Evolutionary conservation across 2,797 vertebrate species (phyloP), one percentile per base, ranked within the genome.

Genomic region (Mormyrops boulengeri): DNA sequence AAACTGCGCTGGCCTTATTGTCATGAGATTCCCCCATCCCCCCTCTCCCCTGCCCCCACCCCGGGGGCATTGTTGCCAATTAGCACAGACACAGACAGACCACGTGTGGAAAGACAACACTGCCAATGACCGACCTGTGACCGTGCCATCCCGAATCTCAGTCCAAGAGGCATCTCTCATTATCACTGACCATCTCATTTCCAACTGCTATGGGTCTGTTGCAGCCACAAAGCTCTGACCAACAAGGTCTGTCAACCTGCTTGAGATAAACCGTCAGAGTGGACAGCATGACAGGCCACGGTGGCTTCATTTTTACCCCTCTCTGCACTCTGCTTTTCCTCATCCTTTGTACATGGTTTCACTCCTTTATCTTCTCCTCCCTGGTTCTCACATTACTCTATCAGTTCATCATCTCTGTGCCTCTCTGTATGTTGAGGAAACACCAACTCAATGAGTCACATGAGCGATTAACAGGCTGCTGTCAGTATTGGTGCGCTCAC

Each of bases 1-100:
- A 52, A 57, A 52, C n/a, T 19, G 30, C 22, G 30, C 52, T 19
- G 47, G 85, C 49, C 49, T 55, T 87, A 57, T 53, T 87, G 85
- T 87, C 85, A 87, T 14, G 19, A 87, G 50, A 52, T 49, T 66
- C 47, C 80, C 80, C 82, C 82, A 85, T 85, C 82, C 82, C 82
- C 82, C 82, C 22, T 52, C 82, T 49, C 47, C 44, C 82, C 82
- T 85, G 47, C 82, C 82, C 82, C 82, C 82, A 87, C 52, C 85
- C 85, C 52, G 85, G 85, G 85, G 85, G 62, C 57, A 26, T 88
- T 66, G n/a, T 66, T 66, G 57, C 87, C 87, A 69, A 62, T 69
- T 88, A 55, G 17, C 53, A 44, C 57, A 88, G 85, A 55, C 85
- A 87, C 85, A 87, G 50, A 57, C 85, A 19, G 30, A 57, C 52